A percentile compares a stretch with the other conserved stretches of the same genome.
phyloP scores from a whole-genome alignment of 92 coral and sea anemone species.

The Epizoanthus stellaris region DNA sequence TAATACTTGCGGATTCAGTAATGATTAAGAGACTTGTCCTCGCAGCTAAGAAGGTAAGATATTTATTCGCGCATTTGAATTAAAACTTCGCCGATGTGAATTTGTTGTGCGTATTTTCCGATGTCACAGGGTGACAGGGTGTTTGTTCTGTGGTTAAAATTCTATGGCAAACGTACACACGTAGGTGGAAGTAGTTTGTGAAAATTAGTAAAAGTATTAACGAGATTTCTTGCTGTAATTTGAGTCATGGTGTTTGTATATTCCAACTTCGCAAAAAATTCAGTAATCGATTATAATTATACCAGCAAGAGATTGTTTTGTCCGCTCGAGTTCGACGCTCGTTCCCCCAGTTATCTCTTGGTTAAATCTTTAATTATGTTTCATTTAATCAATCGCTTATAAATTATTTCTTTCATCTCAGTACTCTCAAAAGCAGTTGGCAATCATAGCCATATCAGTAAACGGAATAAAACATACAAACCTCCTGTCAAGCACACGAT shows the following conservation, averaged over 20 bases:
- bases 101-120: not conserved
- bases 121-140: not conserved
- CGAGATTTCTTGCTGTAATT: not conserved
- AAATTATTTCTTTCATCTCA: too few species aligned
- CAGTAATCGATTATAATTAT: constrained; percentile 14
- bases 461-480: too few species aligned
- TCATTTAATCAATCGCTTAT: too few species aligned
- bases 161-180: constrained; percentile 1
- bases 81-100: constrained; percentile 31
- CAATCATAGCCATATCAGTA: too few species aligned
- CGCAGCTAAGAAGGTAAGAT: constrained; percentile 93
- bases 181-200: not conserved
- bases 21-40: constrained; percentile 89
- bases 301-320: too few species aligned
- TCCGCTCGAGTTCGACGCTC: too few species aligned
- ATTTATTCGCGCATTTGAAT: not conserved
- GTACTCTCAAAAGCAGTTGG: too few species aligned
- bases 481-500: too few species aligned
- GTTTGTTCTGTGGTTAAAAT: not conserved
- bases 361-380: too few species aligned
- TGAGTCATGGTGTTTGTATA: not conserved
- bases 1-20: constrained; percentile 93
- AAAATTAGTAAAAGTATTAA: not conserved
- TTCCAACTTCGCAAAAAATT: not conserved
- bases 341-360: too few species aligned